A percentile compares a stretch with the other conserved stretches of the same genome.
Conservation (phyloP, 2,888 invertebrate species). For the Baccha elongata region DNA sequence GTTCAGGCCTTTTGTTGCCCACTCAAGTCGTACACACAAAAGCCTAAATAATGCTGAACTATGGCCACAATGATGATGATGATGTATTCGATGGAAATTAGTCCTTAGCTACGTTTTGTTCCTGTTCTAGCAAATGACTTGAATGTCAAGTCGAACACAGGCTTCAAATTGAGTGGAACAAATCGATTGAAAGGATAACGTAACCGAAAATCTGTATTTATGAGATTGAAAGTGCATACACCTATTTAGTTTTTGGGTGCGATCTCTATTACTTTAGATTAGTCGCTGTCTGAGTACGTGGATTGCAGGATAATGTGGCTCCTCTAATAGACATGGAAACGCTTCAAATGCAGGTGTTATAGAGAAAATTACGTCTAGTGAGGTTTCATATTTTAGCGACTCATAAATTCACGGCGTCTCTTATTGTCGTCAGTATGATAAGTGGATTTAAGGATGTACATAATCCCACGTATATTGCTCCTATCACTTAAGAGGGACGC, state of each 20-base stretch:
- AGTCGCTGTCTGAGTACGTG: slow-evolving; percentile 38
- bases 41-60: slow-evolving; percentile 63
- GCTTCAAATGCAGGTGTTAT: slow-evolving; percentile 58
- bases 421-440: slow-evolving; percentile 40
- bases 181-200: slow-evolving; percentile 63
- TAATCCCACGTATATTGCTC: slow-evolving; percentile 39
- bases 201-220: slow-evolving; percentile 71
- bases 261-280: slow-evolving; percentile 70
- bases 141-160: slow-evolving; percentile 48
- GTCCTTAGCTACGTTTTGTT: slow-evolving; percentile 52
- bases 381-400: slow-evolving; percentile 55
- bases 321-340: neutral
- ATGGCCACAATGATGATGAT: slow-evolving; percentile 62
- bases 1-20: slow-evolving; percentile 66
- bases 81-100: slow-evolving; percentile 73
- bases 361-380: slow-evolving; percentile 27
- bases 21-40: slow-evolving; percentile 68
- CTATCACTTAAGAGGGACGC: slow-evolving; percentile 44
- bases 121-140: slow-evolving; percentile 16
- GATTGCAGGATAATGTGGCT: neutral
- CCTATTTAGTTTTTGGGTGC: slow-evolving; percentile 64
- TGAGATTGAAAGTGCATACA: slow-evolving; percentile 24
- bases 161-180: slow-evolving; percentile 72
- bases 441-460: slow-evolving; percentile 54
- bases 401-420: slow-evolving; percentile 51